Base-by-base conservation (phyloP, 1,140 invertebrate species). In the Pseudachorutes palmiensis region DNA sequence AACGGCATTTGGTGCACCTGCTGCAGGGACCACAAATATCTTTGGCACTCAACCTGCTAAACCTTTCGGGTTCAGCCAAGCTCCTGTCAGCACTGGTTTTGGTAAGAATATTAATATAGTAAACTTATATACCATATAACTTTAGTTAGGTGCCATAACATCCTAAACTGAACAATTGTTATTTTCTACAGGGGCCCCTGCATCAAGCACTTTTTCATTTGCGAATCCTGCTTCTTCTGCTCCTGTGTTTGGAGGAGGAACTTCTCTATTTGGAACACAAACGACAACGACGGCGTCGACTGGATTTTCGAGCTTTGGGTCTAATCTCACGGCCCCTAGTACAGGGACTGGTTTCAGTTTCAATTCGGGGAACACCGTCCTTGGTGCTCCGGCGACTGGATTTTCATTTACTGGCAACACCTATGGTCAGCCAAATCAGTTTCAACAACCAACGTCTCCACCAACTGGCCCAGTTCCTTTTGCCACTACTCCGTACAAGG, bases 401-500 rank as follows among this genome's bases (percentile, higher is more conserved):
- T 71, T 72, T 28, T 71, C 74, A 14, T 73, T 78, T 64, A 29
- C 26, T 26, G 24, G 57, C 41, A 70, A 64, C 41, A 5, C 51
- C 2, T 45, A 69, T 36, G 31, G n/a, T 33, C 59, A 45, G 22
- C 24, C 58, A 2, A 66, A 66, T 29, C 30, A 30, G 57, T 70
- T 62, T 55, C 59, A 45, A n/a, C 59, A 36, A 16, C 57, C 28
- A 14, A 29, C 30, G 2, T 12, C 24, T 12, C 41, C 63, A 1
- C n/a, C 85, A 88, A 71, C 87, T 87, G 76, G 83, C 88, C 59
- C 76, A 87, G 55, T 65, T 3, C 82, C 86, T 9, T 79, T 89
- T 9, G 83, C 86, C 2, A 83, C 84, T 1, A 85, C 86, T 9
- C 88, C 88, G 1, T 91, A 88, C 74, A 88, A 88, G n/a, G 87